These are phyloP conservation scores for Diaperis boleti DNA, from an alignment of 2,888 invertebrate species.

Conservation along the genomic window DNA sequence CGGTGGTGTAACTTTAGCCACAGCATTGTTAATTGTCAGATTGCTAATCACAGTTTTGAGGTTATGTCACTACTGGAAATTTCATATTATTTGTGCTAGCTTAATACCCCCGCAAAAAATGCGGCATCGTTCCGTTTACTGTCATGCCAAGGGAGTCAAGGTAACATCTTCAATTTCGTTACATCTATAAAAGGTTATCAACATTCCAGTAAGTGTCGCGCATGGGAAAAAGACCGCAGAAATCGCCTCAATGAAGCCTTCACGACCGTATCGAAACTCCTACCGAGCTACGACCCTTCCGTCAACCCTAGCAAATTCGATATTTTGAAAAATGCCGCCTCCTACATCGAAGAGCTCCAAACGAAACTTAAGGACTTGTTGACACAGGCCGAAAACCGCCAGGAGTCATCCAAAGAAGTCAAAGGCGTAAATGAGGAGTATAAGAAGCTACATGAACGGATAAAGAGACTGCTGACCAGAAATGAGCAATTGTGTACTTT, in stretches of 20 bases:
- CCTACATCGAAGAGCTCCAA: slow-evolving; percentile 63
- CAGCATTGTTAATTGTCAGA: no score
- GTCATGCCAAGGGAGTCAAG: slow-evolving; percentile 42
- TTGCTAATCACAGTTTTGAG: no score
- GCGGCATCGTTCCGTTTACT: slow-evolving; percentile 6
- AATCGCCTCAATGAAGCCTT: slow-evolving; percentile 74
- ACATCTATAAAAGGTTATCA: no score
- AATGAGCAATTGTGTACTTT: slow-evolving; percentile 63
- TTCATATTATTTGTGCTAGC: slow-evolving; percentile 2
- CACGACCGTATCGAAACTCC: slow-evolving; percentile 66
- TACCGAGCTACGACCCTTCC: slow-evolving; percentile 68
- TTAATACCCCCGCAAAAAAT: slow-evolving; percentile 17
- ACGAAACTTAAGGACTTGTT: slow-evolving; percentile 60
- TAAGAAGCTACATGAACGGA: slow-evolving; percentile 60
- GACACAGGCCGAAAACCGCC: slow-evolving; percentile 45
- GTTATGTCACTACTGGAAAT: slow-evolving; percentile 2
- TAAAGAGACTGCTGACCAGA: slow-evolving; percentile 61
- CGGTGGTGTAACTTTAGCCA: no score
- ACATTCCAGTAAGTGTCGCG: slow-evolving; percentile 72
- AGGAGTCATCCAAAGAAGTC: slow-evolving; percentile 47
- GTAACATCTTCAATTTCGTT: slow-evolving; percentile 10
- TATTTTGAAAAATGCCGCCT: slow-evolving; percentile 63
- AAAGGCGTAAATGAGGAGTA: slow-evolving; percentile 57
- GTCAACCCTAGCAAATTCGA: slow-evolving; percentile 63
- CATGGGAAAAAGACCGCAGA: slow-evolving; percentile 79